Conservation (phyloP, 2,797 vertebrate genomes). For the Takifugu rubripes region DNA sequence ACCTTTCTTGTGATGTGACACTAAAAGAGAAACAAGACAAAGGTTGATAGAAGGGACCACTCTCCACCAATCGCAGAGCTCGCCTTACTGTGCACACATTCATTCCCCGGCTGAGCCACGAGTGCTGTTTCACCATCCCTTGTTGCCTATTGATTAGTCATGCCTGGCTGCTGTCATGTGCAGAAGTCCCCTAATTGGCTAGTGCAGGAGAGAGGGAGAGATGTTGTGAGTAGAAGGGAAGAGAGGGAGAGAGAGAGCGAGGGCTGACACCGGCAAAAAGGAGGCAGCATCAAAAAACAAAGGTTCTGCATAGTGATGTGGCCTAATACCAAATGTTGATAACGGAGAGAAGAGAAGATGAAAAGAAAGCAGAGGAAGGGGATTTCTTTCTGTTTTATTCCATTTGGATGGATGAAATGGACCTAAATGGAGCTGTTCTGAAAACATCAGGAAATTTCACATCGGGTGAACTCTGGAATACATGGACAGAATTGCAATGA, state of each 20-base stretch:
- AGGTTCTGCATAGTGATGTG: conserved; percentile 26
- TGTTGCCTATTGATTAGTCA: conserved; percentile 83
- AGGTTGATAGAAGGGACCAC: conserved; percentile 52
- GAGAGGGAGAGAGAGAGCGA: conserved; percentile 33
- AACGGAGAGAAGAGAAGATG: conserved; percentile 19
- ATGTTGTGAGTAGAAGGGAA: conserved; percentile 35
- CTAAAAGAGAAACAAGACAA: conserved; percentile 53
- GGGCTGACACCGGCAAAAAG: conserved; percentile 1
- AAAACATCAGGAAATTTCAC: conserved; percentile 3
- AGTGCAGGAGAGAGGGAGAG: conserved; percentile 55
- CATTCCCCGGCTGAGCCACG: conserved; percentile 24
- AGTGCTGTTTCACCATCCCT: conserved; percentile 54
- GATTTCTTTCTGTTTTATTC: conserved; percentile 1
- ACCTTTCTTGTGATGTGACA: conserved; percentile 47
- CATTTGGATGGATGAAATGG: conserved; percentile 16
- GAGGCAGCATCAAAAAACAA: conserved; percentile 54
- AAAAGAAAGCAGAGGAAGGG: conserved; percentile 11
- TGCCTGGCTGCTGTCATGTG: conserved; percentile 81
- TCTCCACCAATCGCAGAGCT: conserved; percentile 54
- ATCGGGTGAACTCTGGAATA: conserved; percentile 12
- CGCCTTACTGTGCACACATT: conserved; percentile 9
- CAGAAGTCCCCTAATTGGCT: conserved; percentile 83
- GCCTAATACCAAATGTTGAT: conserved; percentile 19
- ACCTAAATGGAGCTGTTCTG: background rate
- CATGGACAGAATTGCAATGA: conserved; percentile 1